Base-by-base conservation (phyloP, 2,113 vertebrate genomes). In the Blennius ocellaris region DNA sequence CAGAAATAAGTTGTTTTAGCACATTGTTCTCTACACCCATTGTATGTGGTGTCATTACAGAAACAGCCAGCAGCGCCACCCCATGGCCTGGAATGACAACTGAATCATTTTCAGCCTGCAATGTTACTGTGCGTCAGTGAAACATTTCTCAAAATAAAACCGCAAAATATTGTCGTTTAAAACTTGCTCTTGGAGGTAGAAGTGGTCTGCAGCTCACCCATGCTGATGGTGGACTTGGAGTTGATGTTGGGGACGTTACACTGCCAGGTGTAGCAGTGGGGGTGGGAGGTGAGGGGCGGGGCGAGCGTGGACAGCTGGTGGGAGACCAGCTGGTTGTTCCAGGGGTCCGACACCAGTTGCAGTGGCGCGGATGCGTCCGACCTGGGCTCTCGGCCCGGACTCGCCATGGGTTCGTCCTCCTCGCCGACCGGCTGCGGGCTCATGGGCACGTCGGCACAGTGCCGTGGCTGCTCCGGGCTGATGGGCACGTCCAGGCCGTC, bases 321-420 rank as follows among this genome's bases (percentile, higher is more conserved):
- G 5, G 47, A 5, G 45, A 97, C 94, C 83, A 97, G 71, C 0
- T 84, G 48, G 0, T 87, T 87, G 56, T 96, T 94, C 98, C 98
- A 99, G 5, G 96, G 97, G 37, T 98, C 94, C 6, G 95, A 89
- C 59, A 96, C 67, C 52, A 94, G 84, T 15, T 80, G 56, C 5
- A 16, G 87, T 82, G 71, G 2, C 0, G 0, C 41, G 62, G 79
- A 69, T 17, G 64, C 64, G 3, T 82, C 82, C 0, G 38, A 1
- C 3, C 36, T 2, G 16, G 0, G 6, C 0, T 12, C 56, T 15
- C 66, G 50, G 15, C 67, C 63, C 0, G 88, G 85, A 57, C 81
- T 91, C 72, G 12, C 52, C 43, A 77, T 69, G 65, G 54, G 45
- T 14, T 81, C 71, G 0, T 89, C 84, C 5, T 7, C 8, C 0